Evolutionary conservation across 1,140 invertebrate species (phyloP).

Genomic region (Drosophila ercepeae): DNA sequence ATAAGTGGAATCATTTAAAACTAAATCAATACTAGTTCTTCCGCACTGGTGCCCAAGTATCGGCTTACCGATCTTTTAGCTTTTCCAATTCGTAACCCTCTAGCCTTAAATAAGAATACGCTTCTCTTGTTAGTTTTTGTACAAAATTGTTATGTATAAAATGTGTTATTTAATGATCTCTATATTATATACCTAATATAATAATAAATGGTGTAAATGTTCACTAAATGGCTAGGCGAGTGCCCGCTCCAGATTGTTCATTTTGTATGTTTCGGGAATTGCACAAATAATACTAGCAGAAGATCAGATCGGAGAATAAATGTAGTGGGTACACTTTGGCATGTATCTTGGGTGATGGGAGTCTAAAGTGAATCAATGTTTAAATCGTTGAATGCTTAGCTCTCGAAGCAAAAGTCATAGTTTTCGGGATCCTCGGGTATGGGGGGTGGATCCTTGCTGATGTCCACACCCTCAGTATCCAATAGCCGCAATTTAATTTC

Average conservation of each 20-base stretch:
- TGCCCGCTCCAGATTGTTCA: conserved; percentile 45
- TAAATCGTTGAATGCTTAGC: conserved; percentile 41
- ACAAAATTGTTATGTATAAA: conserved; percentile 74
- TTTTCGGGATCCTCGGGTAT: conserved; percentile 95
- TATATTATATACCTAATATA: conserved; percentile 63
- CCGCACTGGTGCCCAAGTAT: conserved; percentile 22
- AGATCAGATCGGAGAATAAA: conserved; percentile 40
- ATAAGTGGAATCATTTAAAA: neutral
- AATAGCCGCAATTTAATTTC: conserved; percentile 97
- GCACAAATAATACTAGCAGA: conserved; percentile 68
- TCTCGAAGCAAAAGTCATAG: conserved; percentile 92
- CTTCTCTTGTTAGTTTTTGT: conserved; percentile 70
- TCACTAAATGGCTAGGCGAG: conserved; percentile 57
- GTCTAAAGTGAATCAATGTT: conserved; percentile 9
- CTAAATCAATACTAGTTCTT: neutral
- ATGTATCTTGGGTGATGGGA: conserved; percentile 60
- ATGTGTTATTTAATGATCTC: conserved; percentile 71
- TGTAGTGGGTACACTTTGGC: conserved; percentile 67
- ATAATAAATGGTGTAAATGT: conserved; percentile 65
- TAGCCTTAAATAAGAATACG: conserved; percentile 56
- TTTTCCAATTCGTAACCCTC: conserved; percentile 34
- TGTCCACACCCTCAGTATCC: conserved; percentile 97
- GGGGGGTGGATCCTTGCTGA: conserved; percentile 95
- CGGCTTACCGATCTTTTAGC: conserved; percentile 35
- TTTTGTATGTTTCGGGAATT: conserved; percentile 49